Evolutionary conservation across 2,113 vertebrate genomes (phyloP).

Genomic region (Myanophis thanlyinensis): DNA sequence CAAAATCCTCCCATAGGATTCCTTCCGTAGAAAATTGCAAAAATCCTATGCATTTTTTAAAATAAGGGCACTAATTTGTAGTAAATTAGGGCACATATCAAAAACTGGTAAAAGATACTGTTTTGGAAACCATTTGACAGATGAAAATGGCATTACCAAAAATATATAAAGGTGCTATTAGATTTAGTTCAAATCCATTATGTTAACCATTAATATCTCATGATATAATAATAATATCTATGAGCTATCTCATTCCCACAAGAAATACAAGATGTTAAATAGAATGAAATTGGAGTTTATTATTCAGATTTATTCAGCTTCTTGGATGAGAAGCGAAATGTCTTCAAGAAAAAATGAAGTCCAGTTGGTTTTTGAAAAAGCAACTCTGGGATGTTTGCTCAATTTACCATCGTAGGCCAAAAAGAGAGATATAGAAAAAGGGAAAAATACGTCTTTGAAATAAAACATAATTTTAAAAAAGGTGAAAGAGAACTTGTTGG

Average conservation of each 20-base stretch:
- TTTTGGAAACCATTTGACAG: not conserved
- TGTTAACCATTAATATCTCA: not conserved
- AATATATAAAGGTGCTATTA: not conserved
- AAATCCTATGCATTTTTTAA: not conserved
- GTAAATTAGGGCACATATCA: not conserved
- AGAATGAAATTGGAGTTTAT: not conserved
- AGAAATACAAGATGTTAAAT: not conserved
- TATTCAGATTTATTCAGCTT: not conserved
- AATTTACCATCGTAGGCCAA: not conserved
- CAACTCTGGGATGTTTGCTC: not conserved
- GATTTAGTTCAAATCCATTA: not conserved
- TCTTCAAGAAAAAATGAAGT: too few species aligned
- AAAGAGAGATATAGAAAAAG: not conserved
- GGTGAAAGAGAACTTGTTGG: not conserved
- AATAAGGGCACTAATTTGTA: not conserved
- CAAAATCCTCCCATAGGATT: not conserved
- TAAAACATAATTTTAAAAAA: not conserved
- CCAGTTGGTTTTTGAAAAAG: too few species aligned
- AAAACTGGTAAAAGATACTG: not conserved
- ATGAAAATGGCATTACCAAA: not conserved
- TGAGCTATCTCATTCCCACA: not conserved
- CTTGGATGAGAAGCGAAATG: too few species aligned
- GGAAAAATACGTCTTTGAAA: not conserved
- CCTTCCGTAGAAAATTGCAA: not conserved
- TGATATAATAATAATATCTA: too few species aligned